phyloP scores from a whole-genome alignment of 2,113 vertebrate genomes.

The Phyllopteryx taeniolatus region DNA sequence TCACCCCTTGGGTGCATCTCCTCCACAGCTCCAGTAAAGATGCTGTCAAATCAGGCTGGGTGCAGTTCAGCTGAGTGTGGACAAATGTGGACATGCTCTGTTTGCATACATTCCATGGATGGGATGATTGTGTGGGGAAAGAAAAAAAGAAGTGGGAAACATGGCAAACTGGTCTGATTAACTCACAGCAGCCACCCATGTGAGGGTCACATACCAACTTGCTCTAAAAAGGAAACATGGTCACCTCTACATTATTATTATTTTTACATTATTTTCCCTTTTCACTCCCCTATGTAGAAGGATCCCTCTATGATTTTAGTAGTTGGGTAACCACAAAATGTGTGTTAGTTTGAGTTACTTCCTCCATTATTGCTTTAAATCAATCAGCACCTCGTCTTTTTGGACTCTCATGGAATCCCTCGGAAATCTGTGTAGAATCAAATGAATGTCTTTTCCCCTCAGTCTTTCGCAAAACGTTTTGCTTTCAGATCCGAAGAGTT shows the following conservation, averaged over 20 bases:
- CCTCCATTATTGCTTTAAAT: constrained; percentile 25
- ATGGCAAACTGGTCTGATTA: constrained; percentile 25
- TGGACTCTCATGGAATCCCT: not conserved
- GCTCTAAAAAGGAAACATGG: constrained; percentile 42
- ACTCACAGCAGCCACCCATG: constrained; percentile 23
- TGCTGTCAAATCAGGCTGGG: constrained; percentile 70
- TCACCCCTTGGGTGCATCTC: constrained; percentile 9
- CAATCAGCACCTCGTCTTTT: constrained; percentile 11
- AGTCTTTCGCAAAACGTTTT: constrained; percentile 4
- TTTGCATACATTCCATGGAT: constrained; percentile 66
- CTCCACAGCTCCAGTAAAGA: constrained; percentile 67
- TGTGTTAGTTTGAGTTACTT: constrained; percentile 1
- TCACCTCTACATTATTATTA: constrained; percentile 23
- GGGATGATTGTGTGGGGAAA: constrained; percentile 26
- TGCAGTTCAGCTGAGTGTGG: constrained; percentile 71
- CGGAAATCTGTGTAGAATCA: constrained; percentile 12
- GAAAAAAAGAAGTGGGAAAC: constrained; percentile 22
- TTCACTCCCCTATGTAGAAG: constrained; percentile 42
- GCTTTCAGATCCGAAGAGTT: constrained; percentile 16
- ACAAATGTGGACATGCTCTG: constrained; percentile 36
- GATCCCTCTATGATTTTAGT: constrained; percentile 19
- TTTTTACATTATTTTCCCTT: constrained; percentile 12
- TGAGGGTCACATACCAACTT: constrained; percentile 4
- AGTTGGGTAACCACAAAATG: constrained; percentile 1
- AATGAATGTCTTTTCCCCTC: constrained; percentile 4